Evolutionary conservation across 2,888 invertebrate genomes (phyloP).

Genomic region (Omphaloscelis lunosa): DNA sequence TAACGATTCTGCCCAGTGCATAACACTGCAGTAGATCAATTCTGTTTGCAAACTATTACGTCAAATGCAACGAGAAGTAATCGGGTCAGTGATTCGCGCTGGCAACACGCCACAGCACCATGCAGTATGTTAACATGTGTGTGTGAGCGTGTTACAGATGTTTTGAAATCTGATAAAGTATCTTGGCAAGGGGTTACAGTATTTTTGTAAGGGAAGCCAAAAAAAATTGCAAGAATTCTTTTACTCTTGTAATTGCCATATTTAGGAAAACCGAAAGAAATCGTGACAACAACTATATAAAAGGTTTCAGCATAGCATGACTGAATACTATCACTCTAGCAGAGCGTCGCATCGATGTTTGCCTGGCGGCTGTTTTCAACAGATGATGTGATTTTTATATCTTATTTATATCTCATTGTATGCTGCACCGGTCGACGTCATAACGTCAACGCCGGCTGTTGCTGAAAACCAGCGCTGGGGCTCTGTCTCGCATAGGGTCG

Average conservation of each 20-base stretch:
- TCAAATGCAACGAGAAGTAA: constrained; percentile 67
- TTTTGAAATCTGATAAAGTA: constrained; percentile 17
- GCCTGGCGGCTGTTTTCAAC: no score
- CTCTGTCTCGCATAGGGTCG: no score
- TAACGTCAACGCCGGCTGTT: no score
- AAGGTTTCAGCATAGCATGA: not conserved
- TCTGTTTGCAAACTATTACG: constrained; percentile 68
- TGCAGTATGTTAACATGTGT: constrained; percentile 62
- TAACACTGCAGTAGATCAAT: constrained; percentile 57
- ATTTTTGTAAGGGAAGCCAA: not conserved
- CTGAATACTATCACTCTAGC: no score
- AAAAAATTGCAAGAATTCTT: not conserved
- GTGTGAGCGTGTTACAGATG: constrained; percentile 40
- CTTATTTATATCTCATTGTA: no score
- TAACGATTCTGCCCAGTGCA: constrained; percentile 19
- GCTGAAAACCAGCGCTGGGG: no score
- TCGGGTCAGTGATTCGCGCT: constrained; percentile 75
- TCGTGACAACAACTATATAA: not conserved
- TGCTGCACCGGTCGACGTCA: no score
- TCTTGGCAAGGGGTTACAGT: constrained; percentile 33
- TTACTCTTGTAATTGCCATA: not conserved
- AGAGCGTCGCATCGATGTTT: no score
- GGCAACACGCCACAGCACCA: constrained; percentile 73
- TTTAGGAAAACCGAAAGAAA: not conserved
- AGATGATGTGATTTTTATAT: no score